phyloP scores from a whole-genome alignment of 2,888 invertebrate species.

The Netelia virgata region DNA sequence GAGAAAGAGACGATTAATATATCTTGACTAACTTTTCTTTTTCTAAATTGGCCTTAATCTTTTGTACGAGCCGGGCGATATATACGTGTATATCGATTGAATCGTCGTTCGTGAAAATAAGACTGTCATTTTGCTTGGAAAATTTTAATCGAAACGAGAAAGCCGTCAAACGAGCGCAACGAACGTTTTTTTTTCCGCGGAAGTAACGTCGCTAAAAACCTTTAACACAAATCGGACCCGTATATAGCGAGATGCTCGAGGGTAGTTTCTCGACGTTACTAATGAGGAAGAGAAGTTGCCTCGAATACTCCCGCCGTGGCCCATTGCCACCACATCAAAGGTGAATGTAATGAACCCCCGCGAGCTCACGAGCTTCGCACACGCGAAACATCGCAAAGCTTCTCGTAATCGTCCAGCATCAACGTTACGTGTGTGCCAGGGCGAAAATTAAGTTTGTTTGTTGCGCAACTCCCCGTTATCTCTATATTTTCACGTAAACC shows the following conservation, averaged over 20 bases:
- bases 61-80: too few species aligned
- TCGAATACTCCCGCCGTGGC: neutral
- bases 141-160: neutral
- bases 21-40: too few species aligned
- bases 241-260: conserved; percentile 34
- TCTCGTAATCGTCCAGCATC: conserved; percentile 34
- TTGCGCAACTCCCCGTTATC: conserved; percentile 2
- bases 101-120: too few species aligned
- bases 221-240: conserved; percentile 7
- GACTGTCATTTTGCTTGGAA: too few species aligned
- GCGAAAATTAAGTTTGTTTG: conserved; percentile 42
- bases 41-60: too few species aligned
- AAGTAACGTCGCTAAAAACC: neutral
- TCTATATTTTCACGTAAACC: conserved; percentile 21
- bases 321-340: conserved; percentile 61
- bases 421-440: conserved; percentile 23
- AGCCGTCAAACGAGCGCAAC: neutral
- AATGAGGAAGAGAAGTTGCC: conserved; percentile 50
- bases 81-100: too few species aligned
- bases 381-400: conserved; percentile 5
- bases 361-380: neutral
- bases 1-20: too few species aligned
- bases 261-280: conserved; percentile 35
- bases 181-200: neutral
- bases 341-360: conserved; percentile 44